Evolutionary conservation across 2,888 invertebrate genomes (phyloP).

Genomic region (Osmoderma eremita): DNA sequence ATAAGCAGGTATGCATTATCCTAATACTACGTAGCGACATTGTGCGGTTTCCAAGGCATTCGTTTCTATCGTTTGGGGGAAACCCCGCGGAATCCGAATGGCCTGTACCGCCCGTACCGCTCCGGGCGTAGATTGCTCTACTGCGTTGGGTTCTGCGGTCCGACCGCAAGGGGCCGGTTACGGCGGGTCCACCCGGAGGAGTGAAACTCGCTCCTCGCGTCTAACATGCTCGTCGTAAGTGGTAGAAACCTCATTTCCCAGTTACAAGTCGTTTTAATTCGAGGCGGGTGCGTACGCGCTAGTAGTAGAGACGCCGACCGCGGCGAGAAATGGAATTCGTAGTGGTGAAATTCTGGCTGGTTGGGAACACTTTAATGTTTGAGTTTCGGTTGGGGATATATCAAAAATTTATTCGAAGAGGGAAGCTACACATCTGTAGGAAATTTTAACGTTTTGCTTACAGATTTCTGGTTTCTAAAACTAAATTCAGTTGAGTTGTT

Average conservation of each 20-base stretch:
- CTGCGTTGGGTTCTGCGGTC: conserved; percentile 49
- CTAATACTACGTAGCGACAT: conserved; percentile 12
- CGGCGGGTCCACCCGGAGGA: conserved; percentile 41
- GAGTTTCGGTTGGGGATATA: no score
- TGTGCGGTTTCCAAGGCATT: conserved; percentile 20
- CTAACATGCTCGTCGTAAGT: conserved; percentile 30
- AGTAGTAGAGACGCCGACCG: no score
- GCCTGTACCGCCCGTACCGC: conserved; percentile 1
- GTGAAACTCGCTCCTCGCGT: conserved; percentile 47
- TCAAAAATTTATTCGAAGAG: no score
- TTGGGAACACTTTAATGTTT: no score
- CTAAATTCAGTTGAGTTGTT: no score
- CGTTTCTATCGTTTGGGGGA: neutral
- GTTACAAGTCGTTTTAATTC: conserved; percentile 48
- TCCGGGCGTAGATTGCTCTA: conserved; percentile 48
- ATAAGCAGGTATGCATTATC: neutral
- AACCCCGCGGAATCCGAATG: neutral
- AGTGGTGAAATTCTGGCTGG: no score
- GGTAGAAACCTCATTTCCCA: conserved; percentile 46
- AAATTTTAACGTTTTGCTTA: no score
- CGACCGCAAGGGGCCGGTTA: conserved; percentile 49
- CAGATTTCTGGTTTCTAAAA: no score
- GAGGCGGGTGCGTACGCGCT: no score
- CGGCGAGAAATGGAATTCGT: no score
- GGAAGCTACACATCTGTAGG: no score